Conservation (phyloP, 2,888 invertebrate species). For the Spisula solida region DNA sequence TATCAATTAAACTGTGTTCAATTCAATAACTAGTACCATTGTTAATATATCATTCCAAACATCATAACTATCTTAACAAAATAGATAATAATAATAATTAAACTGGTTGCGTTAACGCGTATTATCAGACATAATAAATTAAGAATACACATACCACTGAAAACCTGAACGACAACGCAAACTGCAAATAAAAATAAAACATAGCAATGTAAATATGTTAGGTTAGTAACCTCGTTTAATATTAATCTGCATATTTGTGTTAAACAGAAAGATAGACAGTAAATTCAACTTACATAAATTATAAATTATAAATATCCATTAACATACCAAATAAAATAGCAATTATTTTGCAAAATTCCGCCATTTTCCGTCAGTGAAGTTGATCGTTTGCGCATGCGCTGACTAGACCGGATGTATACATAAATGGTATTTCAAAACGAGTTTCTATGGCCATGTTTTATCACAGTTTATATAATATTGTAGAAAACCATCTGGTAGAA, state of each 20-base stretch:
- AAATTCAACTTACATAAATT: background rate
- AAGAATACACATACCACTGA: background rate
- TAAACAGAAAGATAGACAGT: background rate
- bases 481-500: constrained; percentile 43
- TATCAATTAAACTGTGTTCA: too few relatives aligned
- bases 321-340: constrained; percentile 24
- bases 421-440: constrained; percentile 30
- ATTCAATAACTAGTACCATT: too few relatives aligned
- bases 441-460: constrained; percentile 39
- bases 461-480: constrained; percentile 44
- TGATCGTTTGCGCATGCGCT: constrained; percentile 34
- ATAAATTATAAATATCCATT: background rate
- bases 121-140: background rate
- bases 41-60: too few relatives aligned
- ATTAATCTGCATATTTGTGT: constrained; percentile 5
- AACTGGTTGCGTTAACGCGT: too few relatives aligned
- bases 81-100: too few relatives aligned
- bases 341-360: constrained; percentile 21
- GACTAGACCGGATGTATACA: background rate
- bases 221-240: background rate
- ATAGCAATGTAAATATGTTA: background rate
- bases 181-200: background rate
- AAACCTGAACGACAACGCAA: background rate
- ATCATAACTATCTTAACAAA: too few relatives aligned
- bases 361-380: constrained; percentile 30